Evolutionary conservation across 2,888 invertebrate genomes (phyloP).

Genomic region (Eurois occulta): DNA sequence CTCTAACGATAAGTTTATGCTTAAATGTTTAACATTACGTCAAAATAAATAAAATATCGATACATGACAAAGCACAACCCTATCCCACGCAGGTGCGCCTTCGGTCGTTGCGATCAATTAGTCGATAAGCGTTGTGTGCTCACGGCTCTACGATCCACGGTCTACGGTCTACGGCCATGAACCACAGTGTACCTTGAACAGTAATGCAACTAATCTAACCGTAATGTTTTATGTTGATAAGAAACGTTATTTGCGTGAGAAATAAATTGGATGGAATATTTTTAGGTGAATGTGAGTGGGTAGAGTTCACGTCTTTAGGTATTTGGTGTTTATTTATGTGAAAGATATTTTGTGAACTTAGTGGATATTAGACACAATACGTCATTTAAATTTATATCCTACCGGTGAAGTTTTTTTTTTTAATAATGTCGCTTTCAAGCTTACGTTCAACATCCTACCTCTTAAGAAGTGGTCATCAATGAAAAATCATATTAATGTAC

Average conservation of each 20-base stretch:
- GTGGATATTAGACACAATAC: background rate
- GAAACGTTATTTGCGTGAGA: conserved; percentile 47
- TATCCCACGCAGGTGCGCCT: conserved; percentile 73
- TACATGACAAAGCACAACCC: conserved; percentile 46
- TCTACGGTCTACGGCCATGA: conserved; percentile 55
- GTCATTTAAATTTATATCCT: too few species aligned
- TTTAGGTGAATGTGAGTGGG: conserved; percentile 15
- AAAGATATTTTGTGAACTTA: background rate
- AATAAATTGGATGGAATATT: conserved; percentile 23
- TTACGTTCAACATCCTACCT: too few species aligned
- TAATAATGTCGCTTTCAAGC: background rate
- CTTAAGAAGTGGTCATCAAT: background rate
- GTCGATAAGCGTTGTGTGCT: conserved; percentile 78
- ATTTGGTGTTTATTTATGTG: conserved; percentile 20
- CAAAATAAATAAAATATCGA: conserved; percentile 21
- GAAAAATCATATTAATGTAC: background rate
- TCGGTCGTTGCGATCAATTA: conserved; percentile 81
- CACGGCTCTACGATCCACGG: conserved; percentile 56
- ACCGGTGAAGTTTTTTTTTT: background rate
- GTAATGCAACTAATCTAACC: conserved; percentile 47
- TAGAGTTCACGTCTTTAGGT: background rate
- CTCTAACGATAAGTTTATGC: background rate
- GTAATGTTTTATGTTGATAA: conserved; percentile 51
- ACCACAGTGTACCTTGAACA: conserved; percentile 42
- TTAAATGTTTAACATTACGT: background rate